A percentile compares a stretch with the other conserved stretches of the same genome.
phyloP scores from a whole-genome alignment of 2,888 invertebrate genomes.

The Pterobdella sp. region DNA sequence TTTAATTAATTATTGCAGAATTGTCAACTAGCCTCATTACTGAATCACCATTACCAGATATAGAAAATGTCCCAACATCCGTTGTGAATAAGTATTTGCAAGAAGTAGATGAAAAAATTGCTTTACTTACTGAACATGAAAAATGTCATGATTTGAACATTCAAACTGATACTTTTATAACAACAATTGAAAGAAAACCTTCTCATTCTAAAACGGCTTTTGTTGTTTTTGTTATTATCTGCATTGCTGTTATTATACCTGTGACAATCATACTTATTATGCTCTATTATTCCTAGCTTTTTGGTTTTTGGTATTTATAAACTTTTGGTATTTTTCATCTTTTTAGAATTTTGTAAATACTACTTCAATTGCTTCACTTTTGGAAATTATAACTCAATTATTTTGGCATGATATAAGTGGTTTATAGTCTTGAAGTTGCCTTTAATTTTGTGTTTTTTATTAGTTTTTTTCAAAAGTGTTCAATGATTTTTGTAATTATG shows the following conservation, averaged over 20 bases:
- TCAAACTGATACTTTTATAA: not conserved
- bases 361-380: too few relatives aligned
- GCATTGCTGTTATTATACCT: not conserved
- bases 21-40: not conserved
- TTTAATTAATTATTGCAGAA: not conserved
- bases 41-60: constrained; percentile 4
- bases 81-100: not conserved
- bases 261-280: not conserved
- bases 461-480: too few relatives aligned
- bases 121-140: not conserved
- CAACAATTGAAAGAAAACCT: not conserved
- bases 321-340: too few relatives aligned
- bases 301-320: not conserved
- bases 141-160: not conserved
- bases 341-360: too few relatives aligned
- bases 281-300: not conserved
- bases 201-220: not conserved
- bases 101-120: constrained; percentile 1
- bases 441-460: too few relatives aligned
- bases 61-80: not conserved
- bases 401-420: too few relatives aligned
- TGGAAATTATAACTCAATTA: too few relatives aligned
- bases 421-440: too few relatives aligned
- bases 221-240: not conserved
- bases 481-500: too few relatives aligned